Percentiles rank a stretch among this genome's conserved stretches.
Evolutionary conservation across 2,797 vertebrate genomes (phyloP).

Genomic region (Tenualosa thibaudeaui): DNA sequence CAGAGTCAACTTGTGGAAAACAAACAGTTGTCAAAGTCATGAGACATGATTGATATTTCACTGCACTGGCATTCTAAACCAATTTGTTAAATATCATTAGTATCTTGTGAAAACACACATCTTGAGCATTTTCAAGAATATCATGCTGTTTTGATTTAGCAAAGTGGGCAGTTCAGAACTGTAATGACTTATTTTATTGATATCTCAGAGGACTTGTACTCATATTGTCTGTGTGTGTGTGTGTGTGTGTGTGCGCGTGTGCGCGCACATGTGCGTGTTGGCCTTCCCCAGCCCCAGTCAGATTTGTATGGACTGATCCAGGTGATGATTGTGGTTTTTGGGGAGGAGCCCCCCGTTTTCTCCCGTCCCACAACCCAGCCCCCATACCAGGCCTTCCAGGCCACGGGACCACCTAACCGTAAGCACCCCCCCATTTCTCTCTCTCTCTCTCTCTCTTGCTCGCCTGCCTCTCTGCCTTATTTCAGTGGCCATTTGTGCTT

Average conservation of each 20-base stretch:
- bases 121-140: no score
- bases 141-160: no score
- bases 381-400: slow-evolving; percentile 87
- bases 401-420: slow-evolving; percentile 93
- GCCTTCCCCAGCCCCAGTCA: slow-evolving; percentile 84
- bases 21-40: no score
- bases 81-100: no score
- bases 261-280: not conserved
- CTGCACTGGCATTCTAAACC: no score
- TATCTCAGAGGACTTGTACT: not conserved
- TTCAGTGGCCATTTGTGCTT: no score
- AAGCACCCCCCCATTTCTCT: slow-evolving; percentile 56
- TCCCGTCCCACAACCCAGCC: slow-evolving; percentile 87
- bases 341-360: slow-evolving; percentile 96
- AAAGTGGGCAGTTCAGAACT: not conserved
- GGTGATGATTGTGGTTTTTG: slow-evolving; percentile 98
- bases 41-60: no score
- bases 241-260: slow-evolving; percentile 27
- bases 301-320: slow-evolving; percentile 96
- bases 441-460: not conserved
- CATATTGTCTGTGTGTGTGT: slow-evolving; percentile 36
- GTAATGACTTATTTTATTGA: no score
- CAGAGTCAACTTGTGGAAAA: no score
- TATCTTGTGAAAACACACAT: no score
- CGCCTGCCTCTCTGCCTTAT: not conserved